Base-by-base conservation (phyloP, 2,113 vertebrate species). In the Erinaceus europaeus region DNA sequence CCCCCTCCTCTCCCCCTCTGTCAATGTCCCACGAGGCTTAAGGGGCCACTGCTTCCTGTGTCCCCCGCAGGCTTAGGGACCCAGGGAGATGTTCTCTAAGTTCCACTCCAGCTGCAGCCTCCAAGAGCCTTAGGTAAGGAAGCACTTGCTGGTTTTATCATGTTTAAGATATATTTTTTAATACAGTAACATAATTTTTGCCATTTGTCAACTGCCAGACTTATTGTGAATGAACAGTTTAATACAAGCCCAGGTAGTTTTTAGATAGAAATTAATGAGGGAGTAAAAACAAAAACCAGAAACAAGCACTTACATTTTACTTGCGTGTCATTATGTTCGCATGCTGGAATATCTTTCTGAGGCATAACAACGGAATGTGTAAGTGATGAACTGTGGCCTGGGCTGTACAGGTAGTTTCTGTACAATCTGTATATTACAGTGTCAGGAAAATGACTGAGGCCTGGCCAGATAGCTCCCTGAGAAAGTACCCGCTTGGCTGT, bases 331-430 rank as follows among this genome's bases (percentile, higher is more conserved):
- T 77, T 13, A 65, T 86, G 52, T 86, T 92, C 36, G 78, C n/a
- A 2, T 65, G 32, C 68, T 87, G 83, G 68, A 46, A 64, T 90
- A 61, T 86, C 50, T 80, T 64, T 82, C 72, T 36, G 88, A 81
- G 29, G 29, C n/a, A 65, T 84, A 11, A 25, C 36, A 42, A 8
- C 88, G 18, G 62, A 53, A 81, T 55, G 84, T 79, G 18, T 44
- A 76, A 77, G 48, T 44, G 25, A 71, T 69, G 9, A 11, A 78
- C 23, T 78, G 69, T 79, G 55, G 15, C 10, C 40, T 87, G 8
- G 75, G 20, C 8, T 3, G 5, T 83, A 67, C 11, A 91, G 78
- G 61, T 72, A 90, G 72, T 89, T 14, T 90, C 85, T 90, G 53
- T 73, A 42, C 5, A 64, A 53, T 64, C 9, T 59, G 36, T 55